phyloP scores from a whole-genome alignment of 2,797 vertebrate genomes.

The Linurgus olivaceus region DNA sequence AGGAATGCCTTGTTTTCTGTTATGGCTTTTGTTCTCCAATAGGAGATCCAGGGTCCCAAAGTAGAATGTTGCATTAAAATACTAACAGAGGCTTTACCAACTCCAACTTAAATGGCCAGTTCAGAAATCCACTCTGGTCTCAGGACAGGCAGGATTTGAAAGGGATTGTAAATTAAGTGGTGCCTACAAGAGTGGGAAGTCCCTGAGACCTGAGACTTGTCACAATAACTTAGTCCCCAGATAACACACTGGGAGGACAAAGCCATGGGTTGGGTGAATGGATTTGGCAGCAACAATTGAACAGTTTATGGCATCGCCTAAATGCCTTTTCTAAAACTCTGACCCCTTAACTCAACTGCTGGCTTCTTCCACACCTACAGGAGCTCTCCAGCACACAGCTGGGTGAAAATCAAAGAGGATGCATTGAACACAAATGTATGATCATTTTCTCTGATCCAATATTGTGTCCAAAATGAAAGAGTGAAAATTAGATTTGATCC shows the following conservation, averaged over 20 bases:
- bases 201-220: not conserved
- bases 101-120: not conserved
- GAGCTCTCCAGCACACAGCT: not conserved
- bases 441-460: not conserved
- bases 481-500: not conserved
- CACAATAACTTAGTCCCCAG: not conserved
- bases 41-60: not conserved
- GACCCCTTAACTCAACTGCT: not conserved
- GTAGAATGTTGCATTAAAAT: not conserved
- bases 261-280: accelerated
- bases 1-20: conserved; percentile 23
- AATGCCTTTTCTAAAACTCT: not conserved
- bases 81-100: not conserved
- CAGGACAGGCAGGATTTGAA: not conserved
- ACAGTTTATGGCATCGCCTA: not conserved
- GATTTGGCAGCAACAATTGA: not conserved
- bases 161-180: not conserved
- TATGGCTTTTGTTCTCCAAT: not conserved
- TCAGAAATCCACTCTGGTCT: not conserved
- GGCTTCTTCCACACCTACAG: not conserved
- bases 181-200: not conserved
- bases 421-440: not conserved
- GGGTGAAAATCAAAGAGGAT: not conserved
- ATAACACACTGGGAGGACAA: not conserved
- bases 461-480: not conserved